Percentiles rank a stretch among this genome's conserved stretches.
Evolutionary conservation across 2,797 vertebrate species (phyloP).

Genomic region (Pempheris klunzingeri): DNA sequence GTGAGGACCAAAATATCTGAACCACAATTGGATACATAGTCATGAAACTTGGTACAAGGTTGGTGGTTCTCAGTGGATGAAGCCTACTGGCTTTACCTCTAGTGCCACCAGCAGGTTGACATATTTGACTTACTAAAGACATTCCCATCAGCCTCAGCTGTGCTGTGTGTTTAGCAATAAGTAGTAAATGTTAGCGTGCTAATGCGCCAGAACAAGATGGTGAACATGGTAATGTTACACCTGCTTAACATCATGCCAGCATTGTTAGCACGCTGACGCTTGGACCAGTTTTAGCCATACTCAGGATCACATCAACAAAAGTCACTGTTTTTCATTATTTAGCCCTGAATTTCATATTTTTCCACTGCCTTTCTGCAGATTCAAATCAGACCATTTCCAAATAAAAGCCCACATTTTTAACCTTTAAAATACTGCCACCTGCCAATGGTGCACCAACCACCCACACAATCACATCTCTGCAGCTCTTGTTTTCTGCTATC

Average conservation of each 20-base stretch:
- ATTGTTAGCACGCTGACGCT: no score
- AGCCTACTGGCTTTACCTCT: neutral
- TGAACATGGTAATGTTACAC: no score
- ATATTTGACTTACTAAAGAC: neutral
- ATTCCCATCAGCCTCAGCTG: no score
- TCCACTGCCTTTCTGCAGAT: constrained; percentile 43
- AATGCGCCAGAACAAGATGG: no score
- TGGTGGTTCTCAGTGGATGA: no score
- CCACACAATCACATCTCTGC: constrained; percentile 64
- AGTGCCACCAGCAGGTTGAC: neutral
- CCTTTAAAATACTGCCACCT: constrained; percentile 71
- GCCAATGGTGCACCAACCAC: constrained; percentile 54
- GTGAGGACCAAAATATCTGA: neutral
- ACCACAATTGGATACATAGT: neutral
- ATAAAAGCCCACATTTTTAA: constrained; percentile 69
- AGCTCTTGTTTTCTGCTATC: constrained; percentile 53
- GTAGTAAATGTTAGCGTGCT: no score
- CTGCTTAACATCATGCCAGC: no score
- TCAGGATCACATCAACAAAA: constrained; percentile 31
- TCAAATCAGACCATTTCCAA: constrained; percentile 53
- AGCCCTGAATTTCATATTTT: constrained; percentile 43
- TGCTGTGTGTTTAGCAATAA: no score
- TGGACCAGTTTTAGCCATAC: constrained; percentile 4
- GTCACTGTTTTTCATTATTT: constrained; percentile 44
- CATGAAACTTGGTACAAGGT: neutral